These are phyloP conservation scores for Macrostomum lignano DNA, from an alignment of 1,140 invertebrate genomes.

Conservation along the genomic window DNA sequence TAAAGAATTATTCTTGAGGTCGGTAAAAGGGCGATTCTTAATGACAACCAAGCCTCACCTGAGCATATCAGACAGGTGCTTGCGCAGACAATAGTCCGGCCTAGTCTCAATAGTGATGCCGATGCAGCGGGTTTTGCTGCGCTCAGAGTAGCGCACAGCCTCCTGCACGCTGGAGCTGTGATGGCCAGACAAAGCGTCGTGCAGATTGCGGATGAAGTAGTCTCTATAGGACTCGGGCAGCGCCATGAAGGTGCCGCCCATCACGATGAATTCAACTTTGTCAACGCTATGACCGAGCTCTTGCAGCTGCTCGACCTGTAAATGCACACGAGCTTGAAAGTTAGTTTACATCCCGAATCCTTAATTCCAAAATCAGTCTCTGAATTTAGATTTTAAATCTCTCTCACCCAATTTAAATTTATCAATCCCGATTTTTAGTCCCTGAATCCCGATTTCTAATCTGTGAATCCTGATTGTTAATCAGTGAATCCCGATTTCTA, in stretches of 20 bases:
- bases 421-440: no score
- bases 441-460: no score
- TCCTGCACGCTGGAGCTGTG: constrained; percentile 62
- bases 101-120: constrained; percentile 97
- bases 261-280: constrained; percentile 98
- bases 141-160: constrained; percentile 77
- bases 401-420: no score
- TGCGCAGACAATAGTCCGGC: constrained; percentile 86
- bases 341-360: no score
- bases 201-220: constrained; percentile 85
- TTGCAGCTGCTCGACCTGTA: constrained; percentile 42
- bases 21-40: no score
- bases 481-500: no score
- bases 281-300: constrained; percentile 89
- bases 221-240: constrained; percentile 80
- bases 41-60: no score
- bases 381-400: no score
- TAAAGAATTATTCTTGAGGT: no score
- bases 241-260: constrained; percentile 99
- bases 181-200: constrained; percentile 85
- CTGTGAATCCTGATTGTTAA: no score
- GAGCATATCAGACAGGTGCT: constrained; percentile 43
- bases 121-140: constrained; percentile 78
- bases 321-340: no score
- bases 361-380: no score